phyloP scores from a whole-genome alignment of 2,797 vertebrate genomes.

The Pempheris klunzingeri region DNA sequence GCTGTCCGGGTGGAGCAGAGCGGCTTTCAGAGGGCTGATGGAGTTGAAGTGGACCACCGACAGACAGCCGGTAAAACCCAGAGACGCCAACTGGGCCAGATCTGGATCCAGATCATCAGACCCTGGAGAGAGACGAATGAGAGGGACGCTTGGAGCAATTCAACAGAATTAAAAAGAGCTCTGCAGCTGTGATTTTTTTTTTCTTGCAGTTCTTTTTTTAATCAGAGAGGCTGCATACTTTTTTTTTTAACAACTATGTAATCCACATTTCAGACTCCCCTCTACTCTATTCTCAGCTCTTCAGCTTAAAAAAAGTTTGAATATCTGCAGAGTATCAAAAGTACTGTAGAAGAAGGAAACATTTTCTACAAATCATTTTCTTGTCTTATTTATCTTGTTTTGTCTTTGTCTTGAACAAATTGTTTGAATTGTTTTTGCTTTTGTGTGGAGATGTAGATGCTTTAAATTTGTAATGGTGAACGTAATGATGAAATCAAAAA shows the following conservation, averaged over 20 bases:
- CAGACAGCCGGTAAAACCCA: constrained; percentile 93
- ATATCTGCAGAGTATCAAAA: not conserved
- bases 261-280: not conserved
- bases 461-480: no score
- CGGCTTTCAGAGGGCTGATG: constrained; percentile 91
- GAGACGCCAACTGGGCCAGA: constrained; percentile 84
- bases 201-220: not conserved
- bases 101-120: constrained; percentile 87
- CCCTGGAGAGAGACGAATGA: constrained; percentile 71
- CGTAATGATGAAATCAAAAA: no score
- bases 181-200: not conserved
- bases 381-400: no score
- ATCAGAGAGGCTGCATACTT: no score
- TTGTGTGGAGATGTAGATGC: no score
- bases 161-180: not conserved
- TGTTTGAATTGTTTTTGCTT: no score
- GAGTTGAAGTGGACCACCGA: constrained; percentile 93
- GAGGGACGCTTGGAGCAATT: not conserved
- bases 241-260: no score
- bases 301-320: no score
- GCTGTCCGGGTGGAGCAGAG: constrained; percentile 85
- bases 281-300: not conserved
- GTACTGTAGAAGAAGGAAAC: not conserved
- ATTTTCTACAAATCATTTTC: no score
- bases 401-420: no score